phyloP scores from a whole-genome alignment of 1,140 invertebrate genomes.

The Temnothorax nylanderi region DNA sequence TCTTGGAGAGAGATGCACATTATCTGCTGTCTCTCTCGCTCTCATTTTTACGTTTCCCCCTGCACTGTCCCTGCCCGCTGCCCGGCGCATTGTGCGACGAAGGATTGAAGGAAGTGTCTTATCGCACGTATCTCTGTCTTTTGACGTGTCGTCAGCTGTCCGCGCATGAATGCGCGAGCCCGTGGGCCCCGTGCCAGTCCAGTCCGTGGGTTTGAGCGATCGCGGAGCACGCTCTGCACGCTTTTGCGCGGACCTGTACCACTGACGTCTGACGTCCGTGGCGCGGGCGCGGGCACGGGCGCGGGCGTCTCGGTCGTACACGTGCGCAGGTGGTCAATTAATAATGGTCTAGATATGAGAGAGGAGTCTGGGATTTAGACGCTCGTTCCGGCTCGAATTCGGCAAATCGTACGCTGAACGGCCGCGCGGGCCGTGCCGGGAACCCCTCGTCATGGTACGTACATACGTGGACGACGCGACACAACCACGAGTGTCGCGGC shows the following conservation, averaged over 20 bases:
- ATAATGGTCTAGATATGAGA: not conserved
- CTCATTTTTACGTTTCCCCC: no score
- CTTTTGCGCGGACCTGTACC: slow-evolving; percentile 20
- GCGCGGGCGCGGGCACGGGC: no score
- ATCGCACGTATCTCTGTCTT: not conserved
- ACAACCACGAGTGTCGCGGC: not conserved
- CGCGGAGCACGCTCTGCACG: not conserved
- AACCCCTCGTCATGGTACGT: slow-evolving; percentile 8
- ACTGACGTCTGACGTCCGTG: slow-evolving; percentile 7
- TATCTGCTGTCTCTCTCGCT: no score
- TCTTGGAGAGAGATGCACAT: no score
- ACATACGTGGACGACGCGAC: not conserved
- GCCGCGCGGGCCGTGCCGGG: not conserved
- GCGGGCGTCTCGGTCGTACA: slow-evolving; percentile 22
- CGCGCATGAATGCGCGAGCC: not conserved
- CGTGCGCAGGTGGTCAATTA: slow-evolving; percentile 42
- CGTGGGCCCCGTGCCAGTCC: no score
- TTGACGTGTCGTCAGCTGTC: not conserved
- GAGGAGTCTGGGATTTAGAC: not conserved
- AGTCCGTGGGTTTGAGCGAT: no score
- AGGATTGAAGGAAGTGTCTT: not conserved
- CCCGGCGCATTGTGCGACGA: not conserved
- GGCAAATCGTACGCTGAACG: not conserved
- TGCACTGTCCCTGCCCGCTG: no score
- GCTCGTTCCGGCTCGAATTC: not conserved